These are phyloP conservation scores for Montipora sp. DNA, from an alignment of 64 coral and sea anemone genomes.

Conservation along the genomic window DNA sequence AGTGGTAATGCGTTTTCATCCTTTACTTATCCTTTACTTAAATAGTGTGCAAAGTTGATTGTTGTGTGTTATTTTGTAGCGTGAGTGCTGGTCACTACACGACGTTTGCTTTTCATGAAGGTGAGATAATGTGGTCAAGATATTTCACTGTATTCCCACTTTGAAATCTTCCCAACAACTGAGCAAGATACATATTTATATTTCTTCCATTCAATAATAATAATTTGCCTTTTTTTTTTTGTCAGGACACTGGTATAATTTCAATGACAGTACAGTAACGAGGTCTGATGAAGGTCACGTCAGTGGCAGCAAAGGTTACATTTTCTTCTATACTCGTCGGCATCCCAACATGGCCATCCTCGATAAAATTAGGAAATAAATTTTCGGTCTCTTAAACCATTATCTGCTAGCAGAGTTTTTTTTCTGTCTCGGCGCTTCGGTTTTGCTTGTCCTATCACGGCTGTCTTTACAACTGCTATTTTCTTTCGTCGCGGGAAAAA, in stretches of 20 bases:
- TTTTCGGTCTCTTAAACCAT: not conserved
- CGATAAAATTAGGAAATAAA: conserved; percentile 84
- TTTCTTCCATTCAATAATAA: too few relatives aligned
- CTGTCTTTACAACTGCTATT: too few relatives aligned
- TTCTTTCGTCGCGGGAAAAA: too few relatives aligned
- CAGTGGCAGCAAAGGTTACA: conserved; percentile 87
- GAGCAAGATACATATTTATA: too few relatives aligned
- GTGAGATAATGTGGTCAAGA: conserved; percentile 39
- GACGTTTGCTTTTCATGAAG: conserved; percentile 95
- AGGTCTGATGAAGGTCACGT: conserved; percentile 85
- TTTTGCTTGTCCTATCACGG: too few relatives aligned
- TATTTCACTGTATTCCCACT: not conserved
- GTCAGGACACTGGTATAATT: conserved; percentile 97
- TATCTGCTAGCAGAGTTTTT: not conserved
- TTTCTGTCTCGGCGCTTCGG: too few relatives aligned
- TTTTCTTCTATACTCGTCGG: conserved; percentile 96
- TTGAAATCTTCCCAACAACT: too few relatives aligned
- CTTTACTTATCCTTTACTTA: too few relatives aligned
- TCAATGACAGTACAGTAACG: conserved; percentile 93
- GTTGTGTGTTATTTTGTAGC: conserved; percentile 50
- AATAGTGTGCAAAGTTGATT: too few relatives aligned
- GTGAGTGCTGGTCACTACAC: conserved; percentile 99
- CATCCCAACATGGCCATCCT: conserved; percentile 94
- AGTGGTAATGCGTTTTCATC: too few relatives aligned
- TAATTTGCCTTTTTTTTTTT: not conserved